Percentiles rank a stretch among this genome's conserved stretches.
phyloP scores from a whole-genome alignment of 1,140 invertebrate genomes.

The Tetranychus urticae region DNA sequence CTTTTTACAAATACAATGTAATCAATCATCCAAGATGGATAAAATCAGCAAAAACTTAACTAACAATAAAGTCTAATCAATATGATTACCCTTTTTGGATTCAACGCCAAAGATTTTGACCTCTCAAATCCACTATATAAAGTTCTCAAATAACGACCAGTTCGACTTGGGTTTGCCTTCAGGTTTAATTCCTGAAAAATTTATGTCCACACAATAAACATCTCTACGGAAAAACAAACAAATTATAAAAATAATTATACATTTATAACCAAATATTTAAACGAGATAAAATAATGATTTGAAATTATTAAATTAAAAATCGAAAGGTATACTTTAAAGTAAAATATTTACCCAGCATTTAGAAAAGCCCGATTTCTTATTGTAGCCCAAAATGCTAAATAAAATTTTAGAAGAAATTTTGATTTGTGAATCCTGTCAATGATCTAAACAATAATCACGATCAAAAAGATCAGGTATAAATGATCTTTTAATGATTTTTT shows the following conservation, averaged over 20 bases:
- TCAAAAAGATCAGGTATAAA: conserved; percentile 49
- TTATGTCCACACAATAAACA: conserved; percentile 77
- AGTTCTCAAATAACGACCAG: conserved; percentile 57
- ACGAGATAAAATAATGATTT: neutral
- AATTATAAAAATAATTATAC: neutral
- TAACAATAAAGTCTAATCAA: too few relatives aligned
- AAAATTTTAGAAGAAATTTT: conserved; percentile 31
- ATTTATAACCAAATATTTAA: neutral
- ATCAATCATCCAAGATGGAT: too few relatives aligned
- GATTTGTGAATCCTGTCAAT: conserved; percentile 58
- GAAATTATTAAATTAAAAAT: neutral
- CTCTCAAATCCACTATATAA: conserved; percentile 38
- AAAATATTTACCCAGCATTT: conserved; percentile 29
- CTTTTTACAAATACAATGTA: conserved; percentile 23
- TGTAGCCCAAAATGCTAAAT: too few relatives aligned
- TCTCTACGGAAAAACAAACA: conserved; percentile 31
- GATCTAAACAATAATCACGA: conserved; percentile 38
- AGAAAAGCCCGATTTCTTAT: conserved; percentile 20
- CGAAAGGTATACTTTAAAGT: too few relatives aligned
- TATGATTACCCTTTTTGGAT: conserved; percentile 36
- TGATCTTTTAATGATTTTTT: conserved; percentile 68
- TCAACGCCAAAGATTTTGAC: conserved; percentile 61
- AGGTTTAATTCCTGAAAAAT: conserved; percentile 31
- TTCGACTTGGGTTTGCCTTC: conserved; percentile 45
- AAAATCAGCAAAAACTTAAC: too few relatives aligned